Conservation (phyloP, 1,140 invertebrate genomes). For the Ditylenchus dipsaci region DNA sequence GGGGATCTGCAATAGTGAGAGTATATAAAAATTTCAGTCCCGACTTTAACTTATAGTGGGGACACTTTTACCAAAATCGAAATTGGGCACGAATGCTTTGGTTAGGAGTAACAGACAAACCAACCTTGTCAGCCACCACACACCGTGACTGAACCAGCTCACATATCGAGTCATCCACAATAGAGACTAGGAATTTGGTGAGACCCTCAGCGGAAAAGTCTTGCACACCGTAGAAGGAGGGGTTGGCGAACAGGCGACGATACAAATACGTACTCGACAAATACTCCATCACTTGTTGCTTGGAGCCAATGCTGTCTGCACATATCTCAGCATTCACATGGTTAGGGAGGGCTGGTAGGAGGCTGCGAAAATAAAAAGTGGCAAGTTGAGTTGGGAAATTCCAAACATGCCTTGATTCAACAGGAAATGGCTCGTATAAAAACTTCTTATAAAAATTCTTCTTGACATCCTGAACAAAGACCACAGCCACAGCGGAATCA, state of each 20-base stretch:
- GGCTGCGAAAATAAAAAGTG: constrained; percentile 62
- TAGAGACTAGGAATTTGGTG: constrained; percentile 64
- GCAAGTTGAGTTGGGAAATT: too few relatives aligned
- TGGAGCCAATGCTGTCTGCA: constrained; percentile 83
- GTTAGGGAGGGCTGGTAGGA: constrained; percentile 83
- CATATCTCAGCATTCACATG: constrained; percentile 95
- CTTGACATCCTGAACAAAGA: constrained; percentile 94
- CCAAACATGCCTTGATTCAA: constrained; percentile 74
- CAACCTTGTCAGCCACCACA: constrained; percentile 65
- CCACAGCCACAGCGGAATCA: constrained; percentile 86
- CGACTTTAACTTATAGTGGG: too few relatives aligned
- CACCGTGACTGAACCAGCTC: constrained; percentile 74
- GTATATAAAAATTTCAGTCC: too few relatives aligned
- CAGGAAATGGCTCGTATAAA: constrained; percentile 96
- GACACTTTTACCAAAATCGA: background rate
- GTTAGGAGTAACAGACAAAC: background rate
- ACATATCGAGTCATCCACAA: constrained; percentile 74
- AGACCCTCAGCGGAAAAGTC: constrained; percentile 70
- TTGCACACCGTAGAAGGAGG: constrained; percentile 78
- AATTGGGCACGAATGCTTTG: background rate
- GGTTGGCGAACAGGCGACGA: constrained; percentile 84
- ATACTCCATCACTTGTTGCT: constrained; percentile 91
- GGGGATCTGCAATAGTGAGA: too few relatives aligned
- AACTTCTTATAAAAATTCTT: constrained; percentile 99
- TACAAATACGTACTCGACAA: constrained; percentile 98